phyloP scores from a whole-genome alignment of 2,797 vertebrate genomes.

The Benthosema pterotum region DNA sequence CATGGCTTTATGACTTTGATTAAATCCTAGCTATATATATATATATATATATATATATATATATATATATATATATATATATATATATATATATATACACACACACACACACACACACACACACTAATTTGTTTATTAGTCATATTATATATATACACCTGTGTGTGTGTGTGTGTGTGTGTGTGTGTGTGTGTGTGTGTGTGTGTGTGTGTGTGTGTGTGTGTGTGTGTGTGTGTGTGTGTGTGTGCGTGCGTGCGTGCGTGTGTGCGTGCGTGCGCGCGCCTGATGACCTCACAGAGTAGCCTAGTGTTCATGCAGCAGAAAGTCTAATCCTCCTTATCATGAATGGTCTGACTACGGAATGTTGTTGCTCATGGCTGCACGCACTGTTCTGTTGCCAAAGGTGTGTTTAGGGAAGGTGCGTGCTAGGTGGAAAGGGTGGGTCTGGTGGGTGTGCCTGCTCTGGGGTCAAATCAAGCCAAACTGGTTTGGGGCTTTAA shows the following conservation, averaged over 20 bases:
- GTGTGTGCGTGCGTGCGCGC: background rate
- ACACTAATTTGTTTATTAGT: no score
- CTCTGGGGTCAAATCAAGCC: constrained; percentile 61
- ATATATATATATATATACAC: no score
- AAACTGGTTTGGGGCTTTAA: constrained; percentile 71
- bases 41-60: no score
- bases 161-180: no score
- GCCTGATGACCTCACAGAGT: background rate
- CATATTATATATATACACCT: no score
- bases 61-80: no score
- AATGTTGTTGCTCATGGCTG: constrained; percentile 40
- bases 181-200: no score
- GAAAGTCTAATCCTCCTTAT: constrained; percentile 30
- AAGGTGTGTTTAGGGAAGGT: constrained; percentile 71
- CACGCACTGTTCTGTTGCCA: constrained; percentile 56
- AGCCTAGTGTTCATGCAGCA: background rate
- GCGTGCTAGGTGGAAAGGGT: constrained; percentile 55
- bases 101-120: no score
- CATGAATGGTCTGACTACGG: constrained; percentile 14
- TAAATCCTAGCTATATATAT: no score
- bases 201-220: no score
- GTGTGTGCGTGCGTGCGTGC: no score
- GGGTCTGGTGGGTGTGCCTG: constrained; percentile 44
- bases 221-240: background rate
- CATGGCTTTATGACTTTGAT: no score